Conservation (phyloP, 2,888 invertebrate genomes). For the Napeogenes sylphis region DNA sequence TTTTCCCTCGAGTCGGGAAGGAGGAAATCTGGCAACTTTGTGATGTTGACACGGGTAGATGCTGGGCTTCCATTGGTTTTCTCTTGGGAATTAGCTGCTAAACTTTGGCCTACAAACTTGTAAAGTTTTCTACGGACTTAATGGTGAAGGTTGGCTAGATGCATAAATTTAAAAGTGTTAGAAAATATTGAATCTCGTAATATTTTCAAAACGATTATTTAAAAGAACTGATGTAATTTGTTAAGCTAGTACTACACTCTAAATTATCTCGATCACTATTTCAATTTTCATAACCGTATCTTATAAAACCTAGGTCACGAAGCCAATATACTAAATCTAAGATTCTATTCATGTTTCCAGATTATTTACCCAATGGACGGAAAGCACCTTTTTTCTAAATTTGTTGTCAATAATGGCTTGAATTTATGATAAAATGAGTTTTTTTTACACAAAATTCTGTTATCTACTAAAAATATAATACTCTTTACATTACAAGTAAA, state of each 20-base stretch:
- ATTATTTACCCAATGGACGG: constrained; percentile 25
- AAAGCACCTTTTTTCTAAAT: constrained; percentile 37
- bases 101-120: constrained; percentile 23
- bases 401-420: constrained; percentile 43
- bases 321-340: no score
- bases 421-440: no score
- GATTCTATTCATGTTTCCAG: constrained; percentile 27
- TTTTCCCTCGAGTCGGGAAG: constrained; percentile 22
- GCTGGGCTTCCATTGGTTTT: constrained; percentile 20
- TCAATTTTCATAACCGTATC: no score
- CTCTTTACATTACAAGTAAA: constrained; percentile 2
- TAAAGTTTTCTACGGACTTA: constrained; percentile 18
- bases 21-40: constrained; percentile 29
- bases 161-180: background rate
- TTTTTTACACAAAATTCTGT: constrained; percentile 12
- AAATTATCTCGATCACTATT: no score
- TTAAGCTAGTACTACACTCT: no score
- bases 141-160: constrained; percentile 12
- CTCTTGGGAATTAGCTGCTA: constrained; percentile 16
- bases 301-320: no score
- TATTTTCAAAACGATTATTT: no score
- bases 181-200: no score
- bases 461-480: background rate
- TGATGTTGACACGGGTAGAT: constrained; percentile 31
- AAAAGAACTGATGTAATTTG: no score